These are phyloP conservation scores for Pristionchus japonicus DNA, from an alignment of 2,888 invertebrate genomes.

Conservation along the genomic window DNA sequence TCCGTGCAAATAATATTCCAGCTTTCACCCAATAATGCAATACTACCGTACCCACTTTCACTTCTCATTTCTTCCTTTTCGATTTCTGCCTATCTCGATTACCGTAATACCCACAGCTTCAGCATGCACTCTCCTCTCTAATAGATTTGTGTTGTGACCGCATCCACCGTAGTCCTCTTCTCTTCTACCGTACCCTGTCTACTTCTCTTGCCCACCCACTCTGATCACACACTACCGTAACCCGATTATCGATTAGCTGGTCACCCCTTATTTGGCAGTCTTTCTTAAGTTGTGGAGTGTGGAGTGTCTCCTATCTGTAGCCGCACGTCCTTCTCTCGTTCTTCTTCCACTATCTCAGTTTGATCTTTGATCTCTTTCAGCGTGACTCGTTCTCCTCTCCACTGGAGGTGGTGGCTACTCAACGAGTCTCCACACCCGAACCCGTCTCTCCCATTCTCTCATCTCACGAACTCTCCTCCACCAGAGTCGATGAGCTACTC, in stretches of 20 bases:
- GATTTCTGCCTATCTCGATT: background rate
- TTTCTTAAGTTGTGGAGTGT: background rate
- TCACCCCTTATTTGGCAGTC: slow-evolving; percentile 13
- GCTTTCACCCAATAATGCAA: background rate
- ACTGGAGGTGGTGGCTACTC: background rate
- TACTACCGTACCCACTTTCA: background rate
- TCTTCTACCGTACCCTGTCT: background rate
- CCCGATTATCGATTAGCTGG: slow-evolving; percentile 5
- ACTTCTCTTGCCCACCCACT: background rate
- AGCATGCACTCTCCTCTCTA: slow-evolving; percentile 13
- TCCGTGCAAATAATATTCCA: background rate
- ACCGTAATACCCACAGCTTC: background rate
- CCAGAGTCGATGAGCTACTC: background rate
- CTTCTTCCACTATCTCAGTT: background rate
- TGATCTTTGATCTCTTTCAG: slow-evolving; percentile 39
- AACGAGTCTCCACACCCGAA: background rate
- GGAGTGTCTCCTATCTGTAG: slow-evolving; percentile 22
- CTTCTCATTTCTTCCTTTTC: background rate
- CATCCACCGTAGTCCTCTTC: background rate
- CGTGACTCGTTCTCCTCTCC: background rate
- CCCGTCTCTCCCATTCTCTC: slow-evolving; percentile 49
- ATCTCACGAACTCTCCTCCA: slow-evolving; percentile 19
- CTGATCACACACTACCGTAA: background rate
- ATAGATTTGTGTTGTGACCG: slow-evolving; percentile 28
- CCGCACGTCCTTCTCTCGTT: background rate